Conservation (phyloP, 2,797 vertebrate genomes). For the Thaleichthys pacificus region DNA sequence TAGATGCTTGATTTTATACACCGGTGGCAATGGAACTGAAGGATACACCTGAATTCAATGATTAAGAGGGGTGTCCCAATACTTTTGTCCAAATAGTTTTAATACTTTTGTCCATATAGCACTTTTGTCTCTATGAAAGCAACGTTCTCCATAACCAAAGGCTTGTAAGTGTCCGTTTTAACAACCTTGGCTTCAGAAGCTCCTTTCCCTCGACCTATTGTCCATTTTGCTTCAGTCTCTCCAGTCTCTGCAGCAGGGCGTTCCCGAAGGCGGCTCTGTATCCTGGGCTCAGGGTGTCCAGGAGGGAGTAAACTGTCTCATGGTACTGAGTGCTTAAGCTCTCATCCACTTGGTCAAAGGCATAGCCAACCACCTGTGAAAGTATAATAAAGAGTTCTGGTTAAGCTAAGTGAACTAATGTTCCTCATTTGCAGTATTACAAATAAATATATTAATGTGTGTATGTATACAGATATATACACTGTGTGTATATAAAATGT, state of each 20-base stretch:
- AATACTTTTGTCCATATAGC: background rate
- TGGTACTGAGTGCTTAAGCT: slow-evolving; percentile 86
- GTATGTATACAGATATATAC: no score
- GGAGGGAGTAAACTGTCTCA: slow-evolving; percentile 94
- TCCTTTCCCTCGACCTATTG: slow-evolving; percentile 65
- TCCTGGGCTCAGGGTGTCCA: slow-evolving; percentile 94
- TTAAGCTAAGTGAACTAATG: slow-evolving; percentile 1
- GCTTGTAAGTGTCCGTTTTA: slow-evolving; percentile 9
- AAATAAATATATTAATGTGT: background rate
- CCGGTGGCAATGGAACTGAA: no score
- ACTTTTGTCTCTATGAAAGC: background rate
- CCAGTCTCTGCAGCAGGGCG: slow-evolving; percentile 90
- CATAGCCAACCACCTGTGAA: slow-evolving; percentile 89
- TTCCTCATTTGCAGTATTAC: background rate
- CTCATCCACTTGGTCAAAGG: slow-evolving; percentile 89
- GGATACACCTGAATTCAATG: no score
- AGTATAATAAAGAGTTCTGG: slow-evolving; percentile 6
- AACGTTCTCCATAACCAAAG: background rate
- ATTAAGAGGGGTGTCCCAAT: no score
- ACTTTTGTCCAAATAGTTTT: no score
- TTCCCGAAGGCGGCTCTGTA: slow-evolving; percentile 97
- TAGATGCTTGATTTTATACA: no score
- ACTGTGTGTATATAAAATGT: no score
- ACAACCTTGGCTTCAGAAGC: slow-evolving; percentile 30
- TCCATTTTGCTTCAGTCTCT: slow-evolving; percentile 86